phyloP scores from a whole-genome alignment of 2,888 invertebrate species.

The Diarsia dahlii region DNA sequence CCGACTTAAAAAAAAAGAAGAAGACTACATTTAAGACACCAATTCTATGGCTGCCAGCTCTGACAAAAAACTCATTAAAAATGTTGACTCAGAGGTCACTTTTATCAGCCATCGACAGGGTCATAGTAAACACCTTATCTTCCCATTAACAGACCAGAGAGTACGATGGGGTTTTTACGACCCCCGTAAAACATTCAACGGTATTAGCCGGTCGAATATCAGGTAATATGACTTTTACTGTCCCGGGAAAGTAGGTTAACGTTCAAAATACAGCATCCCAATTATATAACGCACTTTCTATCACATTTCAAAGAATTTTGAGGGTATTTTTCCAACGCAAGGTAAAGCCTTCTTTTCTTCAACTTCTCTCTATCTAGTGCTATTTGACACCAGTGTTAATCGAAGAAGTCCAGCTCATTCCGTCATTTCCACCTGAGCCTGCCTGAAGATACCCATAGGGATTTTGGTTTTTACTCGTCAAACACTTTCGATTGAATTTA shows the following conservation, averaged over 20 bases:
- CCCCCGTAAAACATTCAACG: slow-evolving; percentile 59
- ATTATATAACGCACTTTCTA: background rate
- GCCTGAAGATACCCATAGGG: background rate
- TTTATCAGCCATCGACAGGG: slow-evolving; percentile 37
- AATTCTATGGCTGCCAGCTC: background rate
- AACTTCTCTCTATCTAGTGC: too few relatives aligned
- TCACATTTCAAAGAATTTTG: background rate
- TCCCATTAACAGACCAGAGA: slow-evolving; percentile 38
- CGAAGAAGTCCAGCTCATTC: too few relatives aligned
- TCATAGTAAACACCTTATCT: slow-evolving; percentile 57
- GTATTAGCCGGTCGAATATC: slow-evolving; percentile 52
- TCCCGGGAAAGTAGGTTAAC: slow-evolving; percentile 44
- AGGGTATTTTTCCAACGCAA: background rate
- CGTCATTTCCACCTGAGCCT: background rate
- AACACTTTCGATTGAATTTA: too few relatives aligned
- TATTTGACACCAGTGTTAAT: too few relatives aligned
- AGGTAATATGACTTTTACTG: slow-evolving; percentile 54
- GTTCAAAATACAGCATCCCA: slow-evolving; percentile 21
- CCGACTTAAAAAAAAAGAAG: too few relatives aligned
- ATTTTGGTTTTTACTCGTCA: too few relatives aligned
- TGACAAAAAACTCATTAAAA: background rate
- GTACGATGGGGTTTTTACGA: slow-evolving; percentile 55
- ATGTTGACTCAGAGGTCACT: slow-evolving; percentile 12
- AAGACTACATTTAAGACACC: background rate
- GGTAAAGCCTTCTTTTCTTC: too few relatives aligned